Evolutionary conservation across 2,113 vertebrate species (phyloP).

Genomic region (Chaetops frenatus): DNA sequence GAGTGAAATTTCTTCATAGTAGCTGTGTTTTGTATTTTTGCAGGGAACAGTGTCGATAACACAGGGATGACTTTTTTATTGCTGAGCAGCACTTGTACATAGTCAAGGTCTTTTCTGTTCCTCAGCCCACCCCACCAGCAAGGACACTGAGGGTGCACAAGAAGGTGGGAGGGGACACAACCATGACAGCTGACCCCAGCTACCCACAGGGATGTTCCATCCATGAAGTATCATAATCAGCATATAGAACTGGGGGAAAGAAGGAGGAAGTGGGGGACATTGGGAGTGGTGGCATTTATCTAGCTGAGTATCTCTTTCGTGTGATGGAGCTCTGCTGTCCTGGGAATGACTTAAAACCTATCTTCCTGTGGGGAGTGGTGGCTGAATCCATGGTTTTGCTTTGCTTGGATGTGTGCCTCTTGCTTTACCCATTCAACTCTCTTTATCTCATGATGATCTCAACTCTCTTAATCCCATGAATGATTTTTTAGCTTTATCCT

Average conservation of each 20-base stretch:
- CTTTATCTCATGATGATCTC: not conserved
- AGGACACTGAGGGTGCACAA: not conserved
- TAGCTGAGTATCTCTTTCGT: not conserved
- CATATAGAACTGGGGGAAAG: not conserved
- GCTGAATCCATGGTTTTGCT: not conserved
- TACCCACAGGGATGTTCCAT: not conserved
- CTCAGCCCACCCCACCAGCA: not conserved
- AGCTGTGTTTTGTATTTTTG: not conserved
- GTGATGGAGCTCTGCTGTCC: not conserved
- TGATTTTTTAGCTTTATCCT: not conserved
- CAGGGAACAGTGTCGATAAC: not conserved
- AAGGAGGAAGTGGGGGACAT: not conserved
- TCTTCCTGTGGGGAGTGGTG: not conserved
- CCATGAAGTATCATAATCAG: not conserved
- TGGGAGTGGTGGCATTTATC: not conserved
- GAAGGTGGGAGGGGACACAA: not conserved
- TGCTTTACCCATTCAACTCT: not conserved
- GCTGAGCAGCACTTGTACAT: not conserved
- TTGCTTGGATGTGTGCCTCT: not conserved
- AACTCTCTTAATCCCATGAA: not conserved
- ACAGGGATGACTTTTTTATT: not conserved
- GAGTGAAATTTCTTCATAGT: not conserved
- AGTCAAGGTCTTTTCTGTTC: not conserved
- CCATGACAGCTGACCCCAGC: not conserved
- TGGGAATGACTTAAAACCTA: not conserved